Conservation (phyloP, 2,113 vertebrate species). For the Mixornis gularis region DNA sequence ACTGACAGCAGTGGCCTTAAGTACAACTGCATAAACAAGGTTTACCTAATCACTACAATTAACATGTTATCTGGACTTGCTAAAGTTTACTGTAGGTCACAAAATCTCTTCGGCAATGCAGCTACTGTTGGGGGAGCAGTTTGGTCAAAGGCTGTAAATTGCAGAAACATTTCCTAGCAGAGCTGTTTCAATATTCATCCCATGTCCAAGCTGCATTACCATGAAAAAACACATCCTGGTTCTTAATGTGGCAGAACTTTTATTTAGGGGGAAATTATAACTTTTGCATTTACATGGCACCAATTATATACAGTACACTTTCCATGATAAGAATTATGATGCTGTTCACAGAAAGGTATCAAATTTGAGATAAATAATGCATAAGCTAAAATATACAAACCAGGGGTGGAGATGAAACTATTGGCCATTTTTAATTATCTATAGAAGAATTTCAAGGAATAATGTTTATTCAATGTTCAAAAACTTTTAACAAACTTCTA, state of each 20-base stretch:
- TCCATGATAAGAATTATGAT: slow-evolving; percentile 60
- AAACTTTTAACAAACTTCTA: slow-evolving; percentile 81
- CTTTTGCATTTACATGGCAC: slow-evolving; percentile 72
- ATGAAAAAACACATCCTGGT: not conserved
- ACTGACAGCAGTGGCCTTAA: not conserved
- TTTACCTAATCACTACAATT: not conserved
- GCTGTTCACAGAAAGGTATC: slow-evolving; percentile 64
- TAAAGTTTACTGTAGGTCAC: not conserved
- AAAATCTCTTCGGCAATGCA: not conserved
- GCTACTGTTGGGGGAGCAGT: not conserved
- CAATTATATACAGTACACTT: slow-evolving; percentile 69
- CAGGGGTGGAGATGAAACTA: slow-evolving; percentile 19
- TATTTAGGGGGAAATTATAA: slow-evolving; percentile 72
- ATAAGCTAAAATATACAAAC: slow-evolving; percentile 56
- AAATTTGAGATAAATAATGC: slow-evolving; percentile 54
- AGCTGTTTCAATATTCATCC: not conserved
- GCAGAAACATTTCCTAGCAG: not conserved
- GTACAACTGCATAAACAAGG: not conserved
- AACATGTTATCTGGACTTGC: not conserved
- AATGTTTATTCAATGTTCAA: slow-evolving; percentile 77
- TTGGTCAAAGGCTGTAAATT: not conserved
- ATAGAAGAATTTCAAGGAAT: slow-evolving; percentile 74
- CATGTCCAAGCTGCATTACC: not conserved
- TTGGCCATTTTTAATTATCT: slow-evolving; percentile 49
- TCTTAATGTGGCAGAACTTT: slow-evolving; percentile 66